These are phyloP conservation scores for Anarhynchus alexandrinus DNA, from an alignment of 2,113 vertebrate genomes.

Conservation along the genomic window DNA sequence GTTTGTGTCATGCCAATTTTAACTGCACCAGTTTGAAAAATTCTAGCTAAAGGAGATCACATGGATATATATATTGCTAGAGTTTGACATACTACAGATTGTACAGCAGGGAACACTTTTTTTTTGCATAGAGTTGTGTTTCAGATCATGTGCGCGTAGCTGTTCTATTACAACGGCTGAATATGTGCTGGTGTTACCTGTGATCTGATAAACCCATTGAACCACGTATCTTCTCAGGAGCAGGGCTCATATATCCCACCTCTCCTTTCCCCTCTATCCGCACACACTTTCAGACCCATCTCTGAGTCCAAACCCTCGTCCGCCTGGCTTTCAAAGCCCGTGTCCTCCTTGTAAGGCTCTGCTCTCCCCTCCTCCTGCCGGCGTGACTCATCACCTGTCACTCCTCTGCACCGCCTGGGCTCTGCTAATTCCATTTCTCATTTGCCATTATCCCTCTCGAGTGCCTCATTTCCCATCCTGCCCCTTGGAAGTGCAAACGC, in stretches of 20 bases:
- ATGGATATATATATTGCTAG: background rate
- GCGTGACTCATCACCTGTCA: background rate
- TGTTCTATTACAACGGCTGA: background rate
- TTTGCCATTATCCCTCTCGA: background rate
- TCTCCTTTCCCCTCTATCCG: background rate
- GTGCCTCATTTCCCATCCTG: background rate
- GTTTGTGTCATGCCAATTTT: background rate
- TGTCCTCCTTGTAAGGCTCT: background rate
- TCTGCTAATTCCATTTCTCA: conserved; percentile 22
- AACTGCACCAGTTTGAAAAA: background rate
- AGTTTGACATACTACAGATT: background rate
- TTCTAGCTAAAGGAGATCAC: background rate
- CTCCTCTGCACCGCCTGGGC: background rate
- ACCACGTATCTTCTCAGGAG: background rate
- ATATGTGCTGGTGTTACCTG: background rate
- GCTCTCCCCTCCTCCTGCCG: background rate
- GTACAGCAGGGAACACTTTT: background rate
- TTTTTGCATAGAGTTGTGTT: background rate
- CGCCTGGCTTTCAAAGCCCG: background rate
- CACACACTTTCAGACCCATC: background rate
- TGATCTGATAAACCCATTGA: background rate
- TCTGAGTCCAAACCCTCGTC: background rate
- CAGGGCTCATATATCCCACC: background rate
- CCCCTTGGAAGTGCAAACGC: background rate
- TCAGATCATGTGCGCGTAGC: background rate